Evolutionary conservation across 1,140 invertebrate species (phyloP).

Genomic region (Harlomillsia oculata): DNA sequence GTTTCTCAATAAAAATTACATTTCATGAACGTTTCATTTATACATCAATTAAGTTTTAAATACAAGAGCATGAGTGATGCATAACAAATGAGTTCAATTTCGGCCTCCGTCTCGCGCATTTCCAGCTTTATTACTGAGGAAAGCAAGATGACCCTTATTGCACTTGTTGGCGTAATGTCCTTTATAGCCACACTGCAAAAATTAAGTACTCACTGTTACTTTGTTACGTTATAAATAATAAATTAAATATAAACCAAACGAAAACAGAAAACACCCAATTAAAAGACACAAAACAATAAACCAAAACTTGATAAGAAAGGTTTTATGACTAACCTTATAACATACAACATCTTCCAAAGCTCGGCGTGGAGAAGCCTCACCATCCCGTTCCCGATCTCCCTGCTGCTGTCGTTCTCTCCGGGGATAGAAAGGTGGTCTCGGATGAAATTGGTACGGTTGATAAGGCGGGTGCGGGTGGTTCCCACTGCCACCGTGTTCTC

Average conservation of each 20-base stretch:
- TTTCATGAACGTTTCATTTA: too few species aligned
- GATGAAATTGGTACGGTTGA: conserved; percentile 35
- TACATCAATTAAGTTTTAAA: too few species aligned
- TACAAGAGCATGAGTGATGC: too few species aligned
- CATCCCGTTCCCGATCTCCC: conserved; percentile 30
- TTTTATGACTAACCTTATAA: conserved; percentile 56
- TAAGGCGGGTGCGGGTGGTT: conserved; percentile 10
- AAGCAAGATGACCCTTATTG: conserved; percentile 91
- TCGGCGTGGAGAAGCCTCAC: conserved; percentile 48
- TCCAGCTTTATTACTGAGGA: conserved; percentile 58
- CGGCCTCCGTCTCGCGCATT: conserved; percentile 13
- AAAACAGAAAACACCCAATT: not conserved
- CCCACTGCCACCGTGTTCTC: not conserved
- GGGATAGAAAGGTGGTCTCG: conserved; percentile 24
- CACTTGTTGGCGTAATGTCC: conserved; percentile 99
- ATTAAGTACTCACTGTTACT: conserved; percentile 12
- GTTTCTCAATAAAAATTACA: too few species aligned
- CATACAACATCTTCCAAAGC: conserved; percentile 90
- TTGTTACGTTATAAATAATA: too few species aligned
- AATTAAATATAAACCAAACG: not conserved
- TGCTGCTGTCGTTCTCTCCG: conserved; percentile 35
- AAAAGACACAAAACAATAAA: not conserved
- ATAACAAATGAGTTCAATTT: too few species aligned
- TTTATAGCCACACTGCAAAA: conserved; percentile 77
- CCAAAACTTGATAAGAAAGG: not conserved